Base-by-base conservation (phyloP, 2,888 invertebrate species). In the Xanthostigma xanthostigma region DNA sequence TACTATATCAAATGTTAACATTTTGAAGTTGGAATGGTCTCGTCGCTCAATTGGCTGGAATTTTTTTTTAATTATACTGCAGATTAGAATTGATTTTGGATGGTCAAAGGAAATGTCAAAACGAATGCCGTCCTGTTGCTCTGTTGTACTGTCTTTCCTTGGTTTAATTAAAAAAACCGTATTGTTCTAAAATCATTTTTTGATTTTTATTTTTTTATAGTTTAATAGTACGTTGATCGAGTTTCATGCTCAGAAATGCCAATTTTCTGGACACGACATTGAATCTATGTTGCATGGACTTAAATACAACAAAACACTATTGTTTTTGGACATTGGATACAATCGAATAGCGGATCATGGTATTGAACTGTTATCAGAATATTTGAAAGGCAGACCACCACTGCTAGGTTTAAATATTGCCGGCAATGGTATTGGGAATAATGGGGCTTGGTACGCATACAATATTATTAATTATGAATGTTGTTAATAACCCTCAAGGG, bases 291-390 rank as follows among this genome's bases (percentile, higher is more conserved):
- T 70, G 5, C 58, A 68, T 41, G 78, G 78, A 8, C 62, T 78
- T 42, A 59, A 63, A 11, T 54, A 57, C 1, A 80, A 80, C 56
- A 64, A 59, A 2, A 69, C 72, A 0, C 57, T 81, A n/a, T 54
- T 71, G 13, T 67, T 78, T 46, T 59, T 81, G 34, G 78, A 81
- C 64, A 59, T 81, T 10, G 72, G 70, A 1, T 74, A 66, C 49
- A 81, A 81, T 53, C 70, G 65, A 52, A 73, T 81, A 12, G 77
- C 75, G 0, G 76, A 78, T 59, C 67, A 74, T 44, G 80, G 80
- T 0, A 65, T 71, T 0, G 72, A 74, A 50, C 54, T 72, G 46
- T 50, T 81, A 14, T 70, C 69, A 0, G 64, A 70, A 51, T 79
- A 77, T 67, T 60, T 81, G 38, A 56, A 63, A 4, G 68, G 66